phyloP scores from a whole-genome alignment of 2,797 vertebrate genomes.

The Syndactyla subalaris region DNA sequence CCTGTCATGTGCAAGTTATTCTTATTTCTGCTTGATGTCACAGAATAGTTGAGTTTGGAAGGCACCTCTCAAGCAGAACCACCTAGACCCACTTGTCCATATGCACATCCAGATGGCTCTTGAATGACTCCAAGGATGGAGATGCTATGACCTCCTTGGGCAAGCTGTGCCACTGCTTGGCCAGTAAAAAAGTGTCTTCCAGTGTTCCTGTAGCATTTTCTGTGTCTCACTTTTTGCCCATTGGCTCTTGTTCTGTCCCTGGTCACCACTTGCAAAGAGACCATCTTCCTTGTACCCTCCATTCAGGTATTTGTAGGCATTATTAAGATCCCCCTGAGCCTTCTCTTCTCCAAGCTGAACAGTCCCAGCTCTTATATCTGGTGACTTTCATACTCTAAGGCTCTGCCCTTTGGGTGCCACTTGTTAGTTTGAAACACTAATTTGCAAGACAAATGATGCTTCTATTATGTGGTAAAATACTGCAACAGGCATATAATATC shows the following conservation, averaged over 20 bases:
- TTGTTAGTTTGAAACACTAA: not conserved
- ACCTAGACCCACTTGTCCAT: not conserved
- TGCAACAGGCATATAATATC: not conserved
- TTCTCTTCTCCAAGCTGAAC: not conserved
- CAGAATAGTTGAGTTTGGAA: not conserved
- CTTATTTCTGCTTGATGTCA: not conserved
- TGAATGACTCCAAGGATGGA: not conserved
- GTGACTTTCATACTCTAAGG: not conserved
- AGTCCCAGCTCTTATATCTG: not conserved
- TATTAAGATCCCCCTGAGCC: not conserved
- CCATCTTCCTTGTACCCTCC: not conserved
- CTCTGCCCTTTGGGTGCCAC: not conserved
- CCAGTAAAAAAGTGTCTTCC: not conserved
- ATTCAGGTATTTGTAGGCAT: not conserved
- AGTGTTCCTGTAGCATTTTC: not conserved
- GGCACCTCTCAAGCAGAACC: not conserved
- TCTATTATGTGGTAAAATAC: not conserved
- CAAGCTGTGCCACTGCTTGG: not conserved
- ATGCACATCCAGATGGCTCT: not conserved
- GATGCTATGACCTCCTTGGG: not conserved
- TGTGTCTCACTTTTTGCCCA: not conserved
- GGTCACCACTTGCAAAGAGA: not conserved
- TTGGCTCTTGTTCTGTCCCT: not conserved
- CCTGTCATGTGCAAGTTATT: not conserved
- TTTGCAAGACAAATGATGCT: not conserved